Evolutionary conservation across 1,140 invertebrate genomes (phyloP).

Genomic region (Metopolophium dirhodum): DNA sequence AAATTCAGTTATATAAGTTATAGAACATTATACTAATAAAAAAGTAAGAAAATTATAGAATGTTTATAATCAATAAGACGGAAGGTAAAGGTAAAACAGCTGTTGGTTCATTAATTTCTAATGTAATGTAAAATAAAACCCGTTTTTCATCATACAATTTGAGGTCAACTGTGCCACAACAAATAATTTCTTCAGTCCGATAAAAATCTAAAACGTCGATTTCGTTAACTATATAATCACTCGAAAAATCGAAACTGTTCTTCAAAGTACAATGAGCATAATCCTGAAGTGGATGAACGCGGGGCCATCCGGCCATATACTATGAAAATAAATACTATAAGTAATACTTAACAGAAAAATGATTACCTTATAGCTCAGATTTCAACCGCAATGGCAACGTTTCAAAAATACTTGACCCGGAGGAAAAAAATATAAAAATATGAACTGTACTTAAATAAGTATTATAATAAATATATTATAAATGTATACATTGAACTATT

Average conservation of each 20-base stretch:
- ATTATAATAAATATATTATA: too few species aligned
- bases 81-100: neutral
- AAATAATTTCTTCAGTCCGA: neutral
- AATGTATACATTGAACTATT: neutral
- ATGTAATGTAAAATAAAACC: neutral
- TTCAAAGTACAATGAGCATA: neutral
- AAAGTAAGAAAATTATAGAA: neutral
- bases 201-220: neutral
- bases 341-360: neutral
- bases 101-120: neutral
- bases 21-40: neutral
- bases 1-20: neutral
- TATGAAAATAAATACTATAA: neutral
- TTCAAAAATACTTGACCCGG: neutral
- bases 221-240: neutral
- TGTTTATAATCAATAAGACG: neutral
- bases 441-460: neutral
- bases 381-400: neutral
- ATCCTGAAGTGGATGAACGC: neutral
- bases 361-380: neutral
- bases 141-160: neutral
- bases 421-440: conserved; percentile 3
- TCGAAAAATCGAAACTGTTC: neutral
- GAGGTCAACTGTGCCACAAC: neutral
- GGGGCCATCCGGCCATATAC: neutral